Evolutionary conservation across 2,113 vertebrate genomes (phyloP), one percentile per base, ranked within the genome.

Genomic region (Empidonax alnorum): DNA sequence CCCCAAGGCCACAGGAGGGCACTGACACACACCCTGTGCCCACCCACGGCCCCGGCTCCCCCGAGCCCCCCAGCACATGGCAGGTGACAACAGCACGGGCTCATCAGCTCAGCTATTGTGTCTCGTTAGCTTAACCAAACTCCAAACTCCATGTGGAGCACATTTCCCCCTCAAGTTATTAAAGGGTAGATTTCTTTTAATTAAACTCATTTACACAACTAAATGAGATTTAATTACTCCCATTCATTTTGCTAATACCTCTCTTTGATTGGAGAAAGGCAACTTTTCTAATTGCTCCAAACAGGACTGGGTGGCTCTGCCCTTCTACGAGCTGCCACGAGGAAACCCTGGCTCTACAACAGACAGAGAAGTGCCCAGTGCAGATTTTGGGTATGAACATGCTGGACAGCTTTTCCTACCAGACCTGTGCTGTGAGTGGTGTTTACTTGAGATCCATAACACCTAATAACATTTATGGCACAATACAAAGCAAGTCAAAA

Each of bases 211-310:
- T 98, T 98, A 97, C 98, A 98, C 98, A 94, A 97, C 96, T 98
- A 98, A 98, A 98, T 98, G 98, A 97, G 97, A 97, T 97, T 97
- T 98, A 98, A 98, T 98, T 98, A 97, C 97, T 98, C 97, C 97
- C 97, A 98, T 98, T 98, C 96, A 98, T 98, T 98, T 98, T 97
- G 68, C 97, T 98, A 98, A 98, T 98, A 98, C 91, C 92, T 97
- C 97, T 95, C 90, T 98, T 97, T 97, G 97, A 98, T 98, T 97
- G 97, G 95, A 98, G 96, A 97, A 98, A 96, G 93, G 95, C 97
- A 98, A 98, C 95, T 98, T 98, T 97, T 96, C 97, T 98, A 97
- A 98, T 97, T 95, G 97, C 97, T 97, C 97, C 97, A 97, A 98
- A 97, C 91, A 90, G 52, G 93, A 96, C 82, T 84, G 67, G 12